Base-by-base conservation (phyloP, 2,797 vertebrate species). In the Sebastes nivosus region DNA sequence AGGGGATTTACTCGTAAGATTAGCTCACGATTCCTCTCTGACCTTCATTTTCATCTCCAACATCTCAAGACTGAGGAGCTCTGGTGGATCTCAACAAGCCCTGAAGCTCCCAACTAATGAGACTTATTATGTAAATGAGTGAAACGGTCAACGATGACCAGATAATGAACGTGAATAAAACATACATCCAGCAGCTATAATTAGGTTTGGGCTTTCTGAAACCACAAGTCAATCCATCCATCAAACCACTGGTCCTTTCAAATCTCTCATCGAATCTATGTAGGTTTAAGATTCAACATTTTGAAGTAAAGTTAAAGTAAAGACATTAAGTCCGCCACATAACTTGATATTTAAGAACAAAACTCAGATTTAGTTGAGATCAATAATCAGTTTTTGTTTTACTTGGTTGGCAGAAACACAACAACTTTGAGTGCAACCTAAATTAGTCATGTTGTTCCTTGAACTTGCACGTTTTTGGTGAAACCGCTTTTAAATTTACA, bases 1-100 rank as follows among this genome's bases (percentile, higher is more conserved):
- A 59, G 57, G 57, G 61, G 69, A 83, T 83, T 81, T 55, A 11
- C 73, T 70, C 22, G 1, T 12, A 24, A 58, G 72, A 80, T 67
- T 25, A 72, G 58, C 61, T 69, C 50, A 13, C 0, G 2, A 14
- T 76, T 80, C 52, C 36, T 84, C 29, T 65, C 18, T 75, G 76
- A 86, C 81, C 66, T 87, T 84, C 36, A 29, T 25, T 59, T 76
- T 75, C 67, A 57, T 77, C 58, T 32, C 36, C 36, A 11, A 22
- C 72, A 72, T 77, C 65, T 72, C 29, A 13, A 25, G 32, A 66
- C 10, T 2, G 66, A 74, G 55, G 66, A 66, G 16, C 34, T 61
- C 38, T 64, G n/a, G 58, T 24, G 54, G 55, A 27, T 73, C 68
- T 74, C 61, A 13, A 72, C 16, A 5, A 84, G 32, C 34, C 64